Conservation (phyloP, 1,140 invertebrate genomes). For the Nephila pilipes region DNA sequence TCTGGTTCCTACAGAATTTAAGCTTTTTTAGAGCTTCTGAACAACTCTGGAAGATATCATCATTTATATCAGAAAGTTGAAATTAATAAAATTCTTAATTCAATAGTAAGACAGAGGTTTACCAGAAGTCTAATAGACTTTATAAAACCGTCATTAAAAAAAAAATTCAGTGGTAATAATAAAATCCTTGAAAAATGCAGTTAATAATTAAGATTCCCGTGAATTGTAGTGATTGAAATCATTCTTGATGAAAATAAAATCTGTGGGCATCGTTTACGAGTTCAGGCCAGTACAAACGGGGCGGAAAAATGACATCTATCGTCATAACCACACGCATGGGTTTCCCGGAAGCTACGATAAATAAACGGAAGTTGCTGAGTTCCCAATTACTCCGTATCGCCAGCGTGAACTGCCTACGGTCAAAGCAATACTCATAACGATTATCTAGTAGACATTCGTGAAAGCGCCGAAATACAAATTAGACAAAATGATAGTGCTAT, state of each 20-base stretch:
- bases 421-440: conserved; percentile 39
- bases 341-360: conserved; percentile 62
- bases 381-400: conserved; percentile 66
- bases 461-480: conserved; percentile 24
- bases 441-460: neutral
- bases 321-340: conserved; percentile 63
- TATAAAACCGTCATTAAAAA: too few species aligned
- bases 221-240: neutral
- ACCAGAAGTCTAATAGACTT: too few species aligned
- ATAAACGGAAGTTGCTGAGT: conserved; percentile 63
- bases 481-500: neutral
- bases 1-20: too few species aligned
- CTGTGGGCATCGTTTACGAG: neutral
- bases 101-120: too few species aligned
- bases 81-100: too few species aligned
- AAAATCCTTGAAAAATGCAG: too few species aligned
- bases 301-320: conserved; percentile 52
- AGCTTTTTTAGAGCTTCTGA: too few species aligned
- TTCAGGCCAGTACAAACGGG: conserved; percentile 49
- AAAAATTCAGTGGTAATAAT: too few species aligned
- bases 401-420: conserved; percentile 39
- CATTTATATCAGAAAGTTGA: too few species aligned
- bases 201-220: too few species aligned
- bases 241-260: neutral
- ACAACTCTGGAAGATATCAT: too few species aligned